Percentiles rank a stretch among this genome's conserved stretches.
These are phyloP conservation scores for Aphodius sticticus DNA, from an alignment of 2,888 invertebrate genomes.

Conservation along the genomic window DNA sequence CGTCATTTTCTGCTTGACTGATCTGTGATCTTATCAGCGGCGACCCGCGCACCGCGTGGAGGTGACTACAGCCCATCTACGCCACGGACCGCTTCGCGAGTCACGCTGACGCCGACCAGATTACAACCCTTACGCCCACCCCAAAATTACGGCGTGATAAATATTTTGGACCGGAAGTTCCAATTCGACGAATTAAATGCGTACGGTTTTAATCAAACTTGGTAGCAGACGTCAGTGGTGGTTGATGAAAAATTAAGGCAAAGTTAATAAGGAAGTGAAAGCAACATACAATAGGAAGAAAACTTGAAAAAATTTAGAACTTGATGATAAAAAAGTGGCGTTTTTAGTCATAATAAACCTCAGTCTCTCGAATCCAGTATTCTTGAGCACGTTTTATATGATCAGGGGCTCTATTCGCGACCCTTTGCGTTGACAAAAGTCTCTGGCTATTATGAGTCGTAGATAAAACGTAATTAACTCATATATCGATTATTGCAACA, in stretches of 20 bases:
- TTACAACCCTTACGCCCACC: neutral
- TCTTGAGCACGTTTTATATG: too few species aligned
- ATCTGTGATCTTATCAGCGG: conserved; percentile 58
- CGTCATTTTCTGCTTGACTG: conserved; percentile 61
- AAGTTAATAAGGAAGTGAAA: too few species aligned
- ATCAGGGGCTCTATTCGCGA: too few species aligned
- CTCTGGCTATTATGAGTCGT: too few species aligned
- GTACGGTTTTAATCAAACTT: neutral
- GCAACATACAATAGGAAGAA: too few species aligned
- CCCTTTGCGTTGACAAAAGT: too few species aligned
- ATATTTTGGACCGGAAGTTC: neutral
- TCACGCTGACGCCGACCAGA: neutral
- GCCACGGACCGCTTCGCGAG: neutral
- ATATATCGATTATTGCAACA: too few species aligned
- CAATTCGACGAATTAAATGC: neutral
- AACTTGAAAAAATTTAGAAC: too few species aligned
- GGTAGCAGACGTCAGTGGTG: neutral
- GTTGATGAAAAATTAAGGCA: neutral
- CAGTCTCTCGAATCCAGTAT: too few species aligned
- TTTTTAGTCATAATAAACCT: too few species aligned
- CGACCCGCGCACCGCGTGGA: conserved; percentile 43
- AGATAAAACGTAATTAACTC: too few species aligned
- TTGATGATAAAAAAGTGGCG: too few species aligned
- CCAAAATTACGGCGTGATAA: neutral
- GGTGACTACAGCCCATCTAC: conserved; percentile 49